Evolutionary conservation across 1,140 invertebrate genomes (phyloP).

Genomic region (Mycetomoellerius zeteki): DNA sequence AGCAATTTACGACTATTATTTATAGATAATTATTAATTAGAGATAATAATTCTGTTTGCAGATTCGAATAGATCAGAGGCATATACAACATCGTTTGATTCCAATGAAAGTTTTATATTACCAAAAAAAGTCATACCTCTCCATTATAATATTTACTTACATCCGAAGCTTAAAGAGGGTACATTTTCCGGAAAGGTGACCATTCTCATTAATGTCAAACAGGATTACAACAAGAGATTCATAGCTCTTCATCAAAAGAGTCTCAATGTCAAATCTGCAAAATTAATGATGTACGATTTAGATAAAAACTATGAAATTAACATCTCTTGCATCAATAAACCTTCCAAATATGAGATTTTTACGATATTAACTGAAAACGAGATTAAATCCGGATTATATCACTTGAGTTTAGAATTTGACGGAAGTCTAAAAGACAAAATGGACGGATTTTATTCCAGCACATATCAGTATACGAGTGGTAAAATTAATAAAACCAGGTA

Average conservation of each 20-base stretch:
- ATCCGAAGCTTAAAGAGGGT: conserved; percentile 91
- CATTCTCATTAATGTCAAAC: conserved; percentile 89
- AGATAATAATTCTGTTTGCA: conserved; percentile 55
- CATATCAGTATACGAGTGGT: conserved; percentile 87
- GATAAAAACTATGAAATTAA: conserved; percentile 77
- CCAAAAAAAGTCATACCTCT: conserved; percentile 90
- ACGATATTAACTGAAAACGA: conserved; percentile 88
- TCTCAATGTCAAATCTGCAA: conserved; percentile 87
- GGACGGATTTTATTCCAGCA: conserved; percentile 93
- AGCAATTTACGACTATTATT: not conserved
- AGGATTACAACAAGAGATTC: conserved; percentile 85
- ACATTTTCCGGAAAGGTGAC: conserved; percentile 91
- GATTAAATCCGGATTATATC: conserved; percentile 89
- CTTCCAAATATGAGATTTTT: conserved; percentile 89
- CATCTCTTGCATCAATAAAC: conserved; percentile 80
- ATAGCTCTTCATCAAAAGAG: conserved; percentile 91
- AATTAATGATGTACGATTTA: conserved; percentile 79
- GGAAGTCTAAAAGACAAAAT: conserved; percentile 90
- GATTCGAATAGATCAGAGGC: conserved; percentile 65
- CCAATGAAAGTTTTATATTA: conserved; percentile 88
- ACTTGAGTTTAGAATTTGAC: conserved; percentile 89
- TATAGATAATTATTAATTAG: not conserved
- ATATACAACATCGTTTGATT: conserved; percentile 73
- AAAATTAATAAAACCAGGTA: conserved; percentile 88
- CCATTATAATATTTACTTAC: conserved; percentile 92